phyloP scores from a whole-genome alignment of 1,140 invertebrate genomes.

The Pseudoatta argentina region DNA sequence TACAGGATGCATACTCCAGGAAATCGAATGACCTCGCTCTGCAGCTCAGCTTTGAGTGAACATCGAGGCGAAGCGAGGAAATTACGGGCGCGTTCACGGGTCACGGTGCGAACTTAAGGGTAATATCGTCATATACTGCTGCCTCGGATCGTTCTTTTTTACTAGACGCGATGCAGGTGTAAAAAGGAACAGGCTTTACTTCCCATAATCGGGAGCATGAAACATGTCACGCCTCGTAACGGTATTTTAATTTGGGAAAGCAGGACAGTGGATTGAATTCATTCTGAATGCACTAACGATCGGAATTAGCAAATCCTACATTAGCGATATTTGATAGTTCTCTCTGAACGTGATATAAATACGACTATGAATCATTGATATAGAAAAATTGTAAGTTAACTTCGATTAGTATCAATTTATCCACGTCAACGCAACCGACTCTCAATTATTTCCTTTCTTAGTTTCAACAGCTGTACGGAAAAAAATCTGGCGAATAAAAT shows the following conservation, averaged over 20 bases:
- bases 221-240: background rate
- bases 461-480: conserved; percentile 24
- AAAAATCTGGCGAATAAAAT: conserved; percentile 10
- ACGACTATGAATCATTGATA: conserved; percentile 3
- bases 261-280: background rate
- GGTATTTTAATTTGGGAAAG: conserved; percentile 37
- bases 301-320: background rate
- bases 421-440: background rate
- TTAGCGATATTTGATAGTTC: conserved; percentile 17
- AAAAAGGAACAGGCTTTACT: conserved; percentile 26
- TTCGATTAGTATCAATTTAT: background rate
- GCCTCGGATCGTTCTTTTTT: conserved; percentile 17
- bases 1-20: conserved; percentile 57
- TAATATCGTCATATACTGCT: conserved; percentile 11
- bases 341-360: background rate
- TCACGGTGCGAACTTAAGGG: conserved; percentile 59
- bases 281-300: background rate
- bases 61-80: conserved; percentile 43
- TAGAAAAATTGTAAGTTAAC: background rate
- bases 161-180: background rate
- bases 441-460: background rate
- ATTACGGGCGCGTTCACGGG: conserved; percentile 58
- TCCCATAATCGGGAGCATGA: conserved; percentile 1
- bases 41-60: conserved; percentile 44
- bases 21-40: conserved; percentile 60